Percentiles rank a stretch among this genome's conserved stretches.
Conservation (phyloP, 2,888 invertebrate genomes). For the Hipparchia sbordonii region DNA sequence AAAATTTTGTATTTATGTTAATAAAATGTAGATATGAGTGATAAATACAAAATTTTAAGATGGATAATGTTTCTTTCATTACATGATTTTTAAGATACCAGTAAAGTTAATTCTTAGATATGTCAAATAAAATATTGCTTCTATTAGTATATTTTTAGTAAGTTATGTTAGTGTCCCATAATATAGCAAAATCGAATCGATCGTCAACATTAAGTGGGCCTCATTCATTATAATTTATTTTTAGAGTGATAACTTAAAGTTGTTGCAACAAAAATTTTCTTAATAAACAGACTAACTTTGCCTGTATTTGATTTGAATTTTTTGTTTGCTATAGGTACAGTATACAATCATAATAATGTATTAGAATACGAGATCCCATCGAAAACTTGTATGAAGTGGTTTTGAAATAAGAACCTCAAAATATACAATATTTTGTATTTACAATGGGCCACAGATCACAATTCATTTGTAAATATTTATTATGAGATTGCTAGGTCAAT, state of each 20-base stretch:
- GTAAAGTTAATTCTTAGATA: constrained; percentile 72
- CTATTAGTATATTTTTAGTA: constrained; percentile 76
- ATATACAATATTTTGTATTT: constrained; percentile 9
- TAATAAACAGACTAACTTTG: constrained; percentile 81
- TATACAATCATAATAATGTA: constrained; percentile 30
- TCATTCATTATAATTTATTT: constrained; percentile 78
- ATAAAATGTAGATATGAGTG: constrained; percentile 82
- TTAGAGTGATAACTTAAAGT: constrained; percentile 78
- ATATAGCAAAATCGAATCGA: constrained; percentile 71
- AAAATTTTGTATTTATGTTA: constrained; percentile 84
- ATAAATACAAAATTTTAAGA: constrained; percentile 84
- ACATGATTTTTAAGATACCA: constrained; percentile 75
- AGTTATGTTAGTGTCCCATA: constrained; percentile 76
- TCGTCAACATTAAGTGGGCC: constrained; percentile 67
- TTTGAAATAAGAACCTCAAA: constrained; percentile 1
- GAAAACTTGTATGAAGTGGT: neutral
- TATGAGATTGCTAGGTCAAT: neutral
- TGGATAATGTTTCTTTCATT: constrained; percentile 76
- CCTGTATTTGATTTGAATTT: constrained; percentile 67
- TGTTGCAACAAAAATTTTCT: constrained; percentile 76
- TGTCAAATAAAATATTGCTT: constrained; percentile 75
- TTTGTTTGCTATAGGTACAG: constrained; percentile 38
- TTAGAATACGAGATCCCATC: constrained; percentile 29
- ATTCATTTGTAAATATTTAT: constrained; percentile 15
- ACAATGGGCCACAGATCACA: neutral